These are phyloP conservation scores for Watsonalla binaria DNA, from an alignment of 2,888 invertebrate genomes.

Conservation along the genomic window DNA sequence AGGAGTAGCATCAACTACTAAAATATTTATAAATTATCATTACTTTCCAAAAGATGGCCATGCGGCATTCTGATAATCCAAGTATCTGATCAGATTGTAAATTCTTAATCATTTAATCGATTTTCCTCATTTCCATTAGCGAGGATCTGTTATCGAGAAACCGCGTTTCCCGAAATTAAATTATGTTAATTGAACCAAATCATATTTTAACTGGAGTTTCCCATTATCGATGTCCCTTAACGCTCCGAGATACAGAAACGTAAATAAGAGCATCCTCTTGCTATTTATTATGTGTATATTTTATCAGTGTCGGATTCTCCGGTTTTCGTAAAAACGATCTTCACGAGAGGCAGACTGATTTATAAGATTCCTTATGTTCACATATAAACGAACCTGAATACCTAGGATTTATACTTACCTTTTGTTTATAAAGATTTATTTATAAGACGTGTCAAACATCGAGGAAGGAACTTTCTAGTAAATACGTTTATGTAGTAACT, in stretches of 20 bases:
- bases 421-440: neutral
- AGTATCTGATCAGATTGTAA: neutral
- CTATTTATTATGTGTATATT: constrained; percentile 1
- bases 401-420: neutral
- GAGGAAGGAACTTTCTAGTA: too few species aligned
- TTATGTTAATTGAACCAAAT: neutral
- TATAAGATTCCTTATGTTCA: neutral
- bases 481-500: too few species aligned
- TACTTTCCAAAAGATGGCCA: too few species aligned
- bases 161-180: neutral
- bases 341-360: neutral
- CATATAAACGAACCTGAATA: neutral
- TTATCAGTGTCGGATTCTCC: neutral
- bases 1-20: too few species aligned
- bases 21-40: too few species aligned
- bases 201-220: neutral
- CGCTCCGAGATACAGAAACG: neutral
- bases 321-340: neutral
- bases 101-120: neutral
- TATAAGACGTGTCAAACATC: neutral
- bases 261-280: neutral
- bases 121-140: neutral
- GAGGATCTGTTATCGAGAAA: neutral
- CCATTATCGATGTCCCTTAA: neutral
- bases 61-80: neutral